phyloP scores from a whole-genome alignment of 2,797 vertebrate genomes.

The Cyprinella venusta region DNA sequence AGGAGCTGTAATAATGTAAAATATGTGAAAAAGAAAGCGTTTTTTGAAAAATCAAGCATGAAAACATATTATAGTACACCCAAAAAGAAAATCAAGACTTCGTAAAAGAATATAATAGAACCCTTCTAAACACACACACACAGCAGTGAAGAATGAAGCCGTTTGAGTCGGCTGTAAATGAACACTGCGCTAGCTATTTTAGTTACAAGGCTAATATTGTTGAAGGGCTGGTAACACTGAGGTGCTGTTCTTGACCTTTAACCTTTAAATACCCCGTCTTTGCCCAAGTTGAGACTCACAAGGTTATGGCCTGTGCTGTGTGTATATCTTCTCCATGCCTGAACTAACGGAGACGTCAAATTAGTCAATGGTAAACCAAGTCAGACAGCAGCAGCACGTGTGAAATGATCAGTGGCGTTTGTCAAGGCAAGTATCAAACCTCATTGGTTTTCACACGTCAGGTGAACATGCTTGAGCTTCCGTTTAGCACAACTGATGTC shows the following conservation, averaged over 20 bases:
- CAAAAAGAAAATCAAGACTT: no score
- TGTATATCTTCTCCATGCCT: conserved; percentile 3
- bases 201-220: neutral
- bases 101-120: no score
- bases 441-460: no score
- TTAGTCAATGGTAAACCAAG: neutral
- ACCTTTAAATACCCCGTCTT: neutral
- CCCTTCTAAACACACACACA: neutral
- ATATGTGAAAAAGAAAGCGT: no score
- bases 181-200: conserved; percentile 11
- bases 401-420: neutral
- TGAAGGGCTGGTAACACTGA: neutral
- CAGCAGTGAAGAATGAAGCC: neutral
- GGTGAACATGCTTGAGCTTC: no score
- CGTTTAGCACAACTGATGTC: no score
- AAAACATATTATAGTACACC: no score
- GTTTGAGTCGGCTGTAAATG: neutral
- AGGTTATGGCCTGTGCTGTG: neutral
- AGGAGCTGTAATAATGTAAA: no score
- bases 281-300: no score
- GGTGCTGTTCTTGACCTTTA: neutral
- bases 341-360: neutral
- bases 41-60: no score
- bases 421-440: no score
- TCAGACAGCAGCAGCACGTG: neutral